Percentiles rank a stretch among this genome's conserved stretches.
These are phyloP conservation scores for Myopa testacea DNA, from an alignment of 2,888 invertebrate species.

Conservation along the genomic window DNA sequence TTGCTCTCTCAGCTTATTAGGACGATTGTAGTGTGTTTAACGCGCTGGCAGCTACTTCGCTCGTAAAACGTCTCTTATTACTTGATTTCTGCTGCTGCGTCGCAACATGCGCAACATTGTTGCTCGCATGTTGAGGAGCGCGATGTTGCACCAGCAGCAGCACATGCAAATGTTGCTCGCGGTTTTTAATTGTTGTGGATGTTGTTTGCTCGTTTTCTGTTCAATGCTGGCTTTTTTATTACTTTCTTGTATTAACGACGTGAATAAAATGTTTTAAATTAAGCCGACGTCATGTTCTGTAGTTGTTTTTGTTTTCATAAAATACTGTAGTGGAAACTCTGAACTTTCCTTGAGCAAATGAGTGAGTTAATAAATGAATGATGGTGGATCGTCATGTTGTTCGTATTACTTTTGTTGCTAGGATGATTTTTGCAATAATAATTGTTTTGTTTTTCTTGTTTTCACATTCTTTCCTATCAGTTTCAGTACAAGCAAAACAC, in stretches of 20 bases:
- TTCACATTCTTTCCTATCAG: no score
- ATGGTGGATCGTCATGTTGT: no score
- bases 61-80: slow-evolving; percentile 15
- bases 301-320: no score
- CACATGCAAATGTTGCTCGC: slow-evolving; percentile 19
- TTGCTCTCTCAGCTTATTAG: slow-evolving; percentile 1
- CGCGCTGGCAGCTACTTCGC: neutral
- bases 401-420: no score
- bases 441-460: no score
- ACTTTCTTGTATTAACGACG: neutral
- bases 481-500: no score
- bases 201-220: neutral
- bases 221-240: neutral
- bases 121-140: slow-evolving; percentile 11
- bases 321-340: no score
- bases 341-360: no score
- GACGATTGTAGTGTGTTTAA: neutral
- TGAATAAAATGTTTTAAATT: slow-evolving; percentile 21
- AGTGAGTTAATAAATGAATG: no score
- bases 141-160: neutral
- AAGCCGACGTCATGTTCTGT: neutral
- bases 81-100: neutral
- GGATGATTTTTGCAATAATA: no score
- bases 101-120: slow-evolving; percentile 25
- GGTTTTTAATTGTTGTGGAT: neutral